These are phyloP conservation scores for Ictalurus punctatus DNA, from an alignment of 2,113 vertebrate species.

Conservation along the genomic window DNA sequence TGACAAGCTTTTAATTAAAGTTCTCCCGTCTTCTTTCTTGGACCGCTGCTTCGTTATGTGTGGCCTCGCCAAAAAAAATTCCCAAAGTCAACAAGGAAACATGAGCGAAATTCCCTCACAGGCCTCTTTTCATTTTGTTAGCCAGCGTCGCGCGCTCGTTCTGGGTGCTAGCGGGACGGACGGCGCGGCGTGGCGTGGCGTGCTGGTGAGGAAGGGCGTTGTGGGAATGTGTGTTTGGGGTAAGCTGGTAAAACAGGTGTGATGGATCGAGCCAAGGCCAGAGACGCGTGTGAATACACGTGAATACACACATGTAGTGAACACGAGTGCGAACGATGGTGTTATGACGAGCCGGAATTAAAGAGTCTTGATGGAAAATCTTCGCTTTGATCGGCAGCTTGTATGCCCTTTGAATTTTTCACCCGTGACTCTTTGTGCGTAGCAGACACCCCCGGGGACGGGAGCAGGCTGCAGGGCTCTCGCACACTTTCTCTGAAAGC, in stretches of 20 bases:
- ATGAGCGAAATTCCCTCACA: slow-evolving; percentile 74
- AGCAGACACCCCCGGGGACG: neutral
- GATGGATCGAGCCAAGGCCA: slow-evolving; percentile 45
- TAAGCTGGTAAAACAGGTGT: slow-evolving; percentile 65
- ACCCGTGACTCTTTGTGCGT: neutral
- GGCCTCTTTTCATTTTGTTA: slow-evolving; percentile 83
- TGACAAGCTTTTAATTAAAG: slow-evolving; percentile 98
- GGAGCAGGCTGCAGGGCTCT: slow-evolving; percentile 2
- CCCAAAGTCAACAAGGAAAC: slow-evolving; percentile 71
- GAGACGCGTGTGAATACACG: slow-evolving; percentile 30
- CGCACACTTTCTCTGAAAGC: slow-evolving; percentile 26
- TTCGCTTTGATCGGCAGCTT: slow-evolving; percentile 32
- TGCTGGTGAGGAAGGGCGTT: slow-evolving; percentile 59
- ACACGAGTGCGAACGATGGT: slow-evolving; percentile 11
- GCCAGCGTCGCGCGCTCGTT: slow-evolving; percentile 77
- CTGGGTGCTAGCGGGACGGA: slow-evolving; percentile 68
- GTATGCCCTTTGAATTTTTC: neutral
- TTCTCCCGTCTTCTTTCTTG: slow-evolving; percentile 72
- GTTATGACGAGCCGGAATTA: slow-evolving; percentile 17
- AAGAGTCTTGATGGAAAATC: slow-evolving; percentile 7
- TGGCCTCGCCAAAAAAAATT: slow-evolving; percentile 74
- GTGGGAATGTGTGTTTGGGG: slow-evolving; percentile 33
- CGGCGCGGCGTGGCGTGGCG: slow-evolving; percentile 51
- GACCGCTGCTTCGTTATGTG: slow-evolving; percentile 73
- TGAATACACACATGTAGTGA: slow-evolving; percentile 25